Evolutionary conservation across 2,888 invertebrate genomes (phyloP).

Genomic region (Athrips mouffetella): DNA sequence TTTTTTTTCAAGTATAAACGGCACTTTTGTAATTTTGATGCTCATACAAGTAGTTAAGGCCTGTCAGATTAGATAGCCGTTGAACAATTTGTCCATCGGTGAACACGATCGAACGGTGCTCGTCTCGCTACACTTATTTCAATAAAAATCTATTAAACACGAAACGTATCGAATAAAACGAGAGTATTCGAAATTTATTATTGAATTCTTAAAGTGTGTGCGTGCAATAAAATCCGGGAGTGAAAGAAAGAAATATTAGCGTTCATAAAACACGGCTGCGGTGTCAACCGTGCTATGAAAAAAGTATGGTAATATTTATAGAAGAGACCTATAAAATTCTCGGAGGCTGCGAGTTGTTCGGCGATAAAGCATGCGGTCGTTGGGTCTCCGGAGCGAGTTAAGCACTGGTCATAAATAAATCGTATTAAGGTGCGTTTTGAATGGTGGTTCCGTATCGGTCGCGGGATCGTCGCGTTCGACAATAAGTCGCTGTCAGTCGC

Average conservation of each 20-base stretch:
- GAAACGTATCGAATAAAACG: not conserved
- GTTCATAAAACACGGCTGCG: constrained; percentile 50
- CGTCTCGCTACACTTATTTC: constrained; percentile 34
- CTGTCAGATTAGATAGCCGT: constrained; percentile 59
- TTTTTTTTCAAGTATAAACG: constrained; percentile 51
- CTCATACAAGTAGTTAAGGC: constrained; percentile 60
- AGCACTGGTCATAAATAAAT: constrained; percentile 69
- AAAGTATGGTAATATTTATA: constrained; percentile 55
- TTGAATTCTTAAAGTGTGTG: constrained; percentile 36
- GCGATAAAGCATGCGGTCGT: constrained; percentile 44
- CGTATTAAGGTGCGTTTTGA: constrained; percentile 63
- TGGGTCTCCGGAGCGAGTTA: constrained; percentile 49
- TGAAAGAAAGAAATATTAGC: constrained; percentile 59
- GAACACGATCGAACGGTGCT: constrained; percentile 26
- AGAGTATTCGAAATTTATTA: constrained; percentile 36
- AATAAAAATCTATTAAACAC: constrained; percentile 19
- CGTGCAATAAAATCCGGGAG: constrained; percentile 48
- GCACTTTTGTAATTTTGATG: constrained; percentile 60
- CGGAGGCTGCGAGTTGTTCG: constrained; percentile 41
- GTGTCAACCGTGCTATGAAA: constrained; percentile 54
- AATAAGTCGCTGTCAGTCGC: constrained; percentile 59
- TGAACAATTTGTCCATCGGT: constrained; percentile 50
- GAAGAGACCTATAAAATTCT: constrained; percentile 57
- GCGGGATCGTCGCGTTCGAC: constrained; percentile 55
- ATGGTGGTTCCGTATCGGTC: constrained; percentile 54